A percentile compares a stretch with the other conserved stretches of the same genome.
These are phyloP conservation scores for Eurytemora carolleeae DNA, from an alignment of 1,140 invertebrate genomes.

Conservation along the genomic window DNA sequence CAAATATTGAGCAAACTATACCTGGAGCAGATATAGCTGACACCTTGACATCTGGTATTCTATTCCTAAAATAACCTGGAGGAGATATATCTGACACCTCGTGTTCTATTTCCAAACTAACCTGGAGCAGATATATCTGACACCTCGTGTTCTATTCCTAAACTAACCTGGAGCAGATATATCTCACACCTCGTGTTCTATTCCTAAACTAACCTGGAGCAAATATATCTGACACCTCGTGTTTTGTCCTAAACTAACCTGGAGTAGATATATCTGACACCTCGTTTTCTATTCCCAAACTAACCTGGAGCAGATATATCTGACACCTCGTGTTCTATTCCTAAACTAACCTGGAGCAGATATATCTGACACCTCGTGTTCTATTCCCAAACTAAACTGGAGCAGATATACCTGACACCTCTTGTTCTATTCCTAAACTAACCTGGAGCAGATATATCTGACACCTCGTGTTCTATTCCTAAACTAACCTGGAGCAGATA, in stretches of 20 bases:
- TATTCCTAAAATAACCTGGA: not conserved
- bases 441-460: constrained; percentile 5
- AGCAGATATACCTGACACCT: too few species aligned
- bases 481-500: too few species aligned
- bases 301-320: not conserved
- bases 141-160: not conserved
- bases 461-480: too few species aligned
- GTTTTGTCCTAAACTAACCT: too few species aligned
- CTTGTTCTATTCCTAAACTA: too few species aligned
- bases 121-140: constrained; percentile 9
- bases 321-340: not conserved
- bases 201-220: too few species aligned
- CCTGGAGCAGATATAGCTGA: too few species aligned
- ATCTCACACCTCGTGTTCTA: too few species aligned
- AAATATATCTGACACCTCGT: not conserved
- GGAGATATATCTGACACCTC: not conserved
- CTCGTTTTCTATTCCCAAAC: not conserved
- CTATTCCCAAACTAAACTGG: too few species aligned
- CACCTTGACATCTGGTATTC: not conserved
- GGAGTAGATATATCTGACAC: too few species aligned
- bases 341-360: constrained; percentile 1
- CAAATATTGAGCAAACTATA: too few species aligned
- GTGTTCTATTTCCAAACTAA: not conserved
- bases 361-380: constrained; percentile 5
- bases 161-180: too few species aligned